phyloP scores from a whole-genome alignment of 1,140 invertebrate species.

The Psix sp. region DNA sequence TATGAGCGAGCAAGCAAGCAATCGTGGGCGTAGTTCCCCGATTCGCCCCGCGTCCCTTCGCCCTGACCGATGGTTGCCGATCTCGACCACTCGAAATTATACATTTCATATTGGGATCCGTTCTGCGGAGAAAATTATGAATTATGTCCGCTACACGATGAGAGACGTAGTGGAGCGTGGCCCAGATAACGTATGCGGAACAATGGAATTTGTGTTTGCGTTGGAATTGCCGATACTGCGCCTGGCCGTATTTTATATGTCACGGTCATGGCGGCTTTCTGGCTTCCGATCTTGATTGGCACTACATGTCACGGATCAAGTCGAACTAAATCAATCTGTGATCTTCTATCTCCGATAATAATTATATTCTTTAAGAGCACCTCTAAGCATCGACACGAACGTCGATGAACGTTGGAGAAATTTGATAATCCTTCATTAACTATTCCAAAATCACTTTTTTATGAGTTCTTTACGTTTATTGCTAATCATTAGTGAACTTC shows the following conservation, averaged over 20 bases:
- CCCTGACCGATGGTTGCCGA: constrained; percentile 46
- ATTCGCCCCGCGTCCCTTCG: constrained; percentile 40
- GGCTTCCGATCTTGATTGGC: constrained; percentile 47
- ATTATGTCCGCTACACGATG: constrained; percentile 59
- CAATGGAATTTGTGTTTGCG: constrained; percentile 61
- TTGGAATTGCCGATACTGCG: constrained; percentile 53
- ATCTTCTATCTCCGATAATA: constrained; percentile 28
- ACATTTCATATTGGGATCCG: constrained; percentile 65
- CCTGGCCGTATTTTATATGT: constrained; percentile 58
- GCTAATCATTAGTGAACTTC: too few species aligned
- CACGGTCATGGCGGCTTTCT: constrained; percentile 62
- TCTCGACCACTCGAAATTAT: constrained; percentile 67
- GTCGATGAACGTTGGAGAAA: too few species aligned
- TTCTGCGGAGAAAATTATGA: constrained; percentile 66
- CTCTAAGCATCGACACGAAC: too few species aligned
- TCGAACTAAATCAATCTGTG: constrained; percentile 32
- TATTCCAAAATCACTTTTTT: too few species aligned
- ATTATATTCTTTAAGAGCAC: too few species aligned
- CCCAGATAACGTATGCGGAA: constrained; percentile 65
- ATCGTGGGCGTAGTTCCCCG: constrained; percentile 61
- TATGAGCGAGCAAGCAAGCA: constrained; percentile 56
- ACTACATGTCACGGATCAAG: constrained; percentile 46
- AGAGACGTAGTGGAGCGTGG: constrained; percentile 67
- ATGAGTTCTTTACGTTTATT: too few species aligned
- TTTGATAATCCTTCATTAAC: too few species aligned